Evolutionary conservation across 1,140 invertebrate species (phyloP), one percentile per base, ranked within the genome.

Genomic region (Drosophila sp.): DNA sequence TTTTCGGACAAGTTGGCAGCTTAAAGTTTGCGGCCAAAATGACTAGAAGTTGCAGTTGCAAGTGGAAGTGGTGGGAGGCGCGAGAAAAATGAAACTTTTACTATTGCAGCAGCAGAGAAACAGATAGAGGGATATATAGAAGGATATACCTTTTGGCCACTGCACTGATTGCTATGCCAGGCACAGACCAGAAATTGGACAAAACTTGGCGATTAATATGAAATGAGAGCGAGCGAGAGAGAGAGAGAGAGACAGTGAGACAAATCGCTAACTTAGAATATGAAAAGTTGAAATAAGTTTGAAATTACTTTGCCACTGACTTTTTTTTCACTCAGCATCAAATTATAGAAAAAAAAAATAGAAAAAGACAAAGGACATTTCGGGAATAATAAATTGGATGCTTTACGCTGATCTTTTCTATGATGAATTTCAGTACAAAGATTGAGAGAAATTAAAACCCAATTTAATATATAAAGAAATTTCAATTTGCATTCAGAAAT

Each of bases 1-100:
- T 73, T 77, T 57, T 40, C 23, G 54, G 61, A 57, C 61, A 65
- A 65, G 68, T 70, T 64, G 33, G 35, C 64, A 57, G 55, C 47
- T 63, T 32, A 54, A 56, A 69, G 74, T 70, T 76, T 65, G n/a
- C 32, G 23, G 6, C 7, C 30, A 32, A 8, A 35, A 58, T 35
- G 56, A 35, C 56, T 50, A 27, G 23, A 50, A 11, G 44, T 50
- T 50, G 0, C 44, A 27, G 44, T 50, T 50, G 23, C 30, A 57
- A 6, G 7, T 23, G 29, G 8, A 54, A 29, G 4, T 29, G 33
- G 44, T 50, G 23, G 8, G 41, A 17, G 2, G 17, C 44, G 44
- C 44, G 44, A 32, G n/a, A 32, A 57, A 57, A 57, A 35, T 25
- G 33, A 32, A 10, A 35, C 17, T 25, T 58, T 35, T 38, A 4